Conservation (phyloP, 2,888 invertebrate species). For the Falcaria lacertinaria region DNA sequence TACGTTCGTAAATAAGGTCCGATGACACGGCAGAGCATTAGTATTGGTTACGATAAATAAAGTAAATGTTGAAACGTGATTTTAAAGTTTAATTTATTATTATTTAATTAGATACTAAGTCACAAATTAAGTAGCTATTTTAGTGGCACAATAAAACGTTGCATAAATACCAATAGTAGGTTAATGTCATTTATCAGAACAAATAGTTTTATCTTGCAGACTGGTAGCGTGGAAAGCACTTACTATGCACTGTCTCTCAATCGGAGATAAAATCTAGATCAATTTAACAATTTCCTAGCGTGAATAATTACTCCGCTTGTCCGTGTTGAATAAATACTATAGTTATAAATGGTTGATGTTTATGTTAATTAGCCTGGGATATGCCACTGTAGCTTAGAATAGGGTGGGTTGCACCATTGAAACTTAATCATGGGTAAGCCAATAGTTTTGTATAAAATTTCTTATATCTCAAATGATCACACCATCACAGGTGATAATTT, state of each 20-base stretch:
- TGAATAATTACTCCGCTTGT: conserved; percentile 6
- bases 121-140: too few species aligned
- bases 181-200: neutral
- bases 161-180: neutral
- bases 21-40: too few species aligned
- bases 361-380: conserved; percentile 70
- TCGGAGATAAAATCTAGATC: conserved; percentile 6
- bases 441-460: too few species aligned
- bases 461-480: too few species aligned
- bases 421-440: neutral
- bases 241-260: conserved; percentile 5
- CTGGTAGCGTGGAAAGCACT: conserved; percentile 6
- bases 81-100: too few species aligned
- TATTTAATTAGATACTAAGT: too few species aligned
- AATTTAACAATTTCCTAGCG: conserved; percentile 3
- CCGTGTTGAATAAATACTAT: conserved; percentile 9
- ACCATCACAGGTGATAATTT: too few species aligned
- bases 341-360: conserved; percentile 60
- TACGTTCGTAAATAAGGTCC: too few species aligned
- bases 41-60: too few species aligned
- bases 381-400: conserved; percentile 51
- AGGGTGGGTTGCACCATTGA: conserved; percentile 17
- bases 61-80: too few species aligned
- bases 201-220: conserved; percentile 1
- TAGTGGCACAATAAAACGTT: too few species aligned